These are phyloP conservation scores for Saxidomus purpurata DNA, from an alignment of 1,140 invertebrate genomes.

Conservation along the genomic window DNA sequence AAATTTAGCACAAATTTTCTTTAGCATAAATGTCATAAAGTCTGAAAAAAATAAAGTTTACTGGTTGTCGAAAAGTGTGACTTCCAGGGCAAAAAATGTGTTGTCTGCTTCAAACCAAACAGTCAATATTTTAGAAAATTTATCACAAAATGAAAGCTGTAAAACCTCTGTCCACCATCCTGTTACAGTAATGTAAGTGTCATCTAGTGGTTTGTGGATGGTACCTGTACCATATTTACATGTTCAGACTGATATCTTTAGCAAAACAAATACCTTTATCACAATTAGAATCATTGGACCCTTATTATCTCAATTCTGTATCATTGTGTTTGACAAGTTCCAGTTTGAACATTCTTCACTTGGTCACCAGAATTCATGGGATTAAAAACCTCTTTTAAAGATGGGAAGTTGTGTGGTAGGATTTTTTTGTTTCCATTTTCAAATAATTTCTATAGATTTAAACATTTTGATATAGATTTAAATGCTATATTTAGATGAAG, in stretches of 20 bases:
- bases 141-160: no score
- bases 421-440: neutral
- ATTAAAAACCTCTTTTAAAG: neutral
- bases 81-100: no score
- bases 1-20: no score
- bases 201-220: neutral
- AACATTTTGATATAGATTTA: neutral
- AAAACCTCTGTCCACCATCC: no score
- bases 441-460: no score
- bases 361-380: neutral
- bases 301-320: slow-evolving; percentile 18
- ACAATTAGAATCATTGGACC: slow-evolving; percentile 4
- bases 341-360: neutral
- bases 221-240: slow-evolving; percentile 6
- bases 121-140: no score
- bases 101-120: no score
- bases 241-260: neutral
- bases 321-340: slow-evolving; percentile 1
- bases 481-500: no score
- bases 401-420: neutral
- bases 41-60: no score
- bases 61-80: no score
- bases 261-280: slow-evolving; percentile 5
- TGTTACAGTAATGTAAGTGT: neutral
- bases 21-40: no score